Evolutionary conservation across 2,888 invertebrate species (phyloP).

Genomic region (Laspeyria flexula): DNA sequence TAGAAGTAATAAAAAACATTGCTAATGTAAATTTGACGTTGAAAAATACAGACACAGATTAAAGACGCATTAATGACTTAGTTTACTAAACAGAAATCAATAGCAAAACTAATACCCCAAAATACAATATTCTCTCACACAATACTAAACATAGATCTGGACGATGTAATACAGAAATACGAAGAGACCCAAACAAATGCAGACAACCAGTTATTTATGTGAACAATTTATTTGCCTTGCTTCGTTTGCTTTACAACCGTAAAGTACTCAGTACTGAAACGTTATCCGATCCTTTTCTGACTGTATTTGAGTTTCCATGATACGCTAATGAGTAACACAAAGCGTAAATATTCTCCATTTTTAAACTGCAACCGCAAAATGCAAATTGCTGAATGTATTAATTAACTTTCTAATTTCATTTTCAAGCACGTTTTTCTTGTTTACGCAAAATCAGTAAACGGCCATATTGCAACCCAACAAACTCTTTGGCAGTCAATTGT

Average conservation of each 20-base stretch:
- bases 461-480: too few relatives aligned
- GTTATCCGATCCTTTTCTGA: not conserved
- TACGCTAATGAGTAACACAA: not conserved
- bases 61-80: too few relatives aligned
- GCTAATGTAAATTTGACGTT: too few relatives aligned
- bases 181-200: not conserved
- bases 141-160: not conserved
- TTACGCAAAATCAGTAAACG: too few relatives aligned
- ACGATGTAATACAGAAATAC: not conserved
- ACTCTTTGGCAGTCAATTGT: too few relatives aligned
- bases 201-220: not conserved
- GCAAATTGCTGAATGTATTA: not conserved
- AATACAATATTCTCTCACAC: not conserved
- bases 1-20: too few relatives aligned
- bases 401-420: not conserved
- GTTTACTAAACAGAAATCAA: too few relatives aligned
- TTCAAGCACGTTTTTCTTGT: too few relatives aligned
- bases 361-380: not conserved
- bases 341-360: not conserved
- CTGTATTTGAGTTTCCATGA: not conserved
- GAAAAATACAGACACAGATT: too few relatives aligned
- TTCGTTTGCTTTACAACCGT: not conserved
- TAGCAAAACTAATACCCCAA: too few relatives aligned
- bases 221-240: not conserved
- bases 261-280: not conserved